These are phyloP conservation scores for Mystacornis crossleyi DNA, from an alignment of 2,113 vertebrate genomes.

Conservation along the genomic window DNA sequence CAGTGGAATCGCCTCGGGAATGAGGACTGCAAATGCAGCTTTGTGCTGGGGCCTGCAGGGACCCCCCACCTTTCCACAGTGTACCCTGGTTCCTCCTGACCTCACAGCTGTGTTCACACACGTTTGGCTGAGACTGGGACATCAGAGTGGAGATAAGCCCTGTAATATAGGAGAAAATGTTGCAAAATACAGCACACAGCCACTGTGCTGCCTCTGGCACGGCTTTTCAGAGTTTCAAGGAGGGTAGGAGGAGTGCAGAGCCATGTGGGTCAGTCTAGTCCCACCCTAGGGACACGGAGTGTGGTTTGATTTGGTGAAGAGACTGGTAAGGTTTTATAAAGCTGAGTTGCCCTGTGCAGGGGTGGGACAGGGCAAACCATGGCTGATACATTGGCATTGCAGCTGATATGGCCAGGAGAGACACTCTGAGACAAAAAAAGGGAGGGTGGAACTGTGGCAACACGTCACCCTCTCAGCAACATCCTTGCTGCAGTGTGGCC, in stretches of 20 bases:
- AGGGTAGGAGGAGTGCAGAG: not conserved
- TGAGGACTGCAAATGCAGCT: not conserved
- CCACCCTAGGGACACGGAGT: not conserved
- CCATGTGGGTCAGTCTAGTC: not conserved
- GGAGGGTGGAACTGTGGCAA: not conserved
- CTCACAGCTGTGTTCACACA: not conserved
- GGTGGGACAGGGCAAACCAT: not conserved
- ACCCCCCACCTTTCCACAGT: not conserved
- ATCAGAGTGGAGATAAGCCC: not conserved
- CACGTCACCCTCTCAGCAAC: not conserved
- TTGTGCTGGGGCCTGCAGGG: fast-evolving
- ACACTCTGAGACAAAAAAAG: not conserved
- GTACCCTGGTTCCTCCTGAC: not conserved
- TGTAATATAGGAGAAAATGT: not conserved
- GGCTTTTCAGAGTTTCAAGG: not conserved
- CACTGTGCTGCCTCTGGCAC: not conserved
- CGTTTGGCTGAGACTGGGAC: not conserved
- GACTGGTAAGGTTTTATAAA: not conserved
- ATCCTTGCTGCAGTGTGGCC: not conserved
- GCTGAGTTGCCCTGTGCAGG: not conserved
- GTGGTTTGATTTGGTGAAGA: not conserved
- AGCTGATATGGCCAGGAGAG: not conserved
- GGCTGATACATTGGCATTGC: not conserved
- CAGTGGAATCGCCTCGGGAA: not conserved
- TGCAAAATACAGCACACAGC: not conserved